A percentile compares a stretch with the other conserved stretches of the same genome.
Conservation (phyloP, 1,140 invertebrate species). For the Zelostemma sp. region DNA sequence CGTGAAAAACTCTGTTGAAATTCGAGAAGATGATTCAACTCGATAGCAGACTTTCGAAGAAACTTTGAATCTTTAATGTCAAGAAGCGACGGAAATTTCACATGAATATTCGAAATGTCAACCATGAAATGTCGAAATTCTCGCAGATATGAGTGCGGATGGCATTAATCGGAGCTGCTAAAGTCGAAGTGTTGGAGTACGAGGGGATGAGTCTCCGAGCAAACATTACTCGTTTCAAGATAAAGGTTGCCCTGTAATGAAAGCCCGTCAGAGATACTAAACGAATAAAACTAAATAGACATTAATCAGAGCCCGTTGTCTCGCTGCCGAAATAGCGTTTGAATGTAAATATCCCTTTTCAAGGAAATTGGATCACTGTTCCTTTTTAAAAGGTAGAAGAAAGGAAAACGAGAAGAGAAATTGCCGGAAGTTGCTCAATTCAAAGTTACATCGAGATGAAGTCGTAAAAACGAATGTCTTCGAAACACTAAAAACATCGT, state of each 20-base stretch:
- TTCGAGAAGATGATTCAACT: no score
- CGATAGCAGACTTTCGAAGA: no score
- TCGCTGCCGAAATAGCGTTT: slow-evolving; percentile 49
- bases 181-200: slow-evolving; percentile 25
- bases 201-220: slow-evolving; percentile 20
- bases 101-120: slow-evolving; percentile 33
- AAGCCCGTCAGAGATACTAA: slow-evolving; percentile 27
- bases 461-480: no score
- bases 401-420: no score
- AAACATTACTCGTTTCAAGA: slow-evolving; percentile 37
- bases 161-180: slow-evolving; percentile 30
- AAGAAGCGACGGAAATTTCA: slow-evolving; percentile 11
- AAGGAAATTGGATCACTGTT: slow-evolving; percentile 62
- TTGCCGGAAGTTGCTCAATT: no score
- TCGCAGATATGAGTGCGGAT: slow-evolving; percentile 19
- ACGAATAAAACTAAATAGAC: slow-evolving; percentile 64
- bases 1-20: no score
- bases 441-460: neutral
- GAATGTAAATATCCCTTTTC: slow-evolving; percentile 62
- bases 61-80: slow-evolving; percentile 4
- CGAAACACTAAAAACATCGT: no score
- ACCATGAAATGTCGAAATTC: slow-evolving; percentile 34
- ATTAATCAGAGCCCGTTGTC: slow-evolving; percentile 64
- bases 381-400: slow-evolving; percentile 47
- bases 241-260: slow-evolving; percentile 52